Evolutionary conservation across 2,888 invertebrate species (phyloP).

Genomic region (Gordius sp.): DNA sequence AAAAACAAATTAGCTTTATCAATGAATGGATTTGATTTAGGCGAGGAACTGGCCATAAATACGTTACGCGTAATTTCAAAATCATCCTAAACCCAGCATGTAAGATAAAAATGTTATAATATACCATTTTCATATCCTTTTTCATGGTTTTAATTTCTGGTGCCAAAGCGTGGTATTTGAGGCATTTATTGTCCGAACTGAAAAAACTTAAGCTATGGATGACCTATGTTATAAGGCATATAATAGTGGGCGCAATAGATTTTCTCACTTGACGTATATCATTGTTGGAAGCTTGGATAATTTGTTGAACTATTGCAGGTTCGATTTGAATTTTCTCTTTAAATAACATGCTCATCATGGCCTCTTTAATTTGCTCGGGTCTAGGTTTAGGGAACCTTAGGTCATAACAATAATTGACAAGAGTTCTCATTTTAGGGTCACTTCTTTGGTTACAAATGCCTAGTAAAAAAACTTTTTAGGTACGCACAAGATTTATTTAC

Average conservation of each 20-base stretch:
- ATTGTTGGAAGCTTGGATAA: slow-evolving; percentile 60
- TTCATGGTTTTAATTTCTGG: slow-evolving; percentile 37
- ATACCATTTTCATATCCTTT: slow-evolving; percentile 56
- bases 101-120: slow-evolving; percentile 19
- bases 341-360: slow-evolving; percentile 64
- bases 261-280: slow-evolving; percentile 56
- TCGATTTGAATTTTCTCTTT: slow-evolving; percentile 54
- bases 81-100: slow-evolving; percentile 23
- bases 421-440: slow-evolving; percentile 46
- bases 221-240: background rate
- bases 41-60: slow-evolving; percentile 44
- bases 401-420: slow-evolving; percentile 78
- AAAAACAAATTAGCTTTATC: slow-evolving; percentile 77
- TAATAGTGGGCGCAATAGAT: background rate
- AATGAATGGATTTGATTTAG: slow-evolving; percentile 33
- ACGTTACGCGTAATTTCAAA: slow-evolving; percentile 30
- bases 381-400: slow-evolving; percentile 54
- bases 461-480: slow-evolving; percentile 21
- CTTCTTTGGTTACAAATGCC: slow-evolving; percentile 81
- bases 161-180: background rate
- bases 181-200: background rate
- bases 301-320: slow-evolving; percentile 47
- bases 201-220: slow-evolving; percentile 7
- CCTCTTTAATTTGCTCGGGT: slow-evolving; percentile 63
- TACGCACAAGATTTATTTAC: no score